Evolutionary conservation across 2,888 invertebrate genomes (phyloP).

Genomic region (Nycteola revayana): DNA sequence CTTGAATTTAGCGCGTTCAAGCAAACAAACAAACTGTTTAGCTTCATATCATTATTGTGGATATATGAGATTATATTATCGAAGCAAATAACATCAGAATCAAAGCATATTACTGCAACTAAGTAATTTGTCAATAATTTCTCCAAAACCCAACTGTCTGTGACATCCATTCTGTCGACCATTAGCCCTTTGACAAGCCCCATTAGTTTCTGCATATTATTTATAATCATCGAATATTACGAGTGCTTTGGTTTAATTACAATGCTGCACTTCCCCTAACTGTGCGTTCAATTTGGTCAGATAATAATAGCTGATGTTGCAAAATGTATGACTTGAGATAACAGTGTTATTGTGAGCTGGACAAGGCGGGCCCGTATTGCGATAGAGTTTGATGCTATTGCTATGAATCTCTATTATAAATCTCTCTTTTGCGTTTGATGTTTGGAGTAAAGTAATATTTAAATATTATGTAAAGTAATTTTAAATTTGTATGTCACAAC

Average conservation of each 20-base stretch:
- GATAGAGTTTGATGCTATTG: slow-evolving; percentile 16
- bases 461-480: too few relatives aligned
- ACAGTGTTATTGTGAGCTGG: slow-evolving; percentile 33
- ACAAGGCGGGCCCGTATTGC: too few relatives aligned
- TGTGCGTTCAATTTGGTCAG: slow-evolving; percentile 35
- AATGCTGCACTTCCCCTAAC: slow-evolving; percentile 6
- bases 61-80: too few relatives aligned
- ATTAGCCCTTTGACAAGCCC: slow-evolving; percentile 31
- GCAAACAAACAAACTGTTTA: too few relatives aligned
- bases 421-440: too few relatives aligned
- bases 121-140: slow-evolving; percentile 25
- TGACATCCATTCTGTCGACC: slow-evolving; percentile 26
- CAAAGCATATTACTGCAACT: too few relatives aligned
- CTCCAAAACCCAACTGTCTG: slow-evolving; percentile 22
- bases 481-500: too few relatives aligned
- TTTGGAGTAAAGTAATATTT: too few relatives aligned
- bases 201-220: slow-evolving; percentile 34
- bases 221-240: slow-evolving; percentile 18
- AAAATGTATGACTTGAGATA: slow-evolving; percentile 53
- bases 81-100: too few relatives aligned
- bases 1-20: too few relatives aligned
- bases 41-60: too few relatives aligned
- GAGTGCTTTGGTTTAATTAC: slow-evolving; percentile 28
- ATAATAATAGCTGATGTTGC: slow-evolving; percentile 44
- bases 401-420: too few relatives aligned